Base-by-base conservation (phyloP, 2,797 vertebrate species). In the Myripristis murdjan region DNA sequence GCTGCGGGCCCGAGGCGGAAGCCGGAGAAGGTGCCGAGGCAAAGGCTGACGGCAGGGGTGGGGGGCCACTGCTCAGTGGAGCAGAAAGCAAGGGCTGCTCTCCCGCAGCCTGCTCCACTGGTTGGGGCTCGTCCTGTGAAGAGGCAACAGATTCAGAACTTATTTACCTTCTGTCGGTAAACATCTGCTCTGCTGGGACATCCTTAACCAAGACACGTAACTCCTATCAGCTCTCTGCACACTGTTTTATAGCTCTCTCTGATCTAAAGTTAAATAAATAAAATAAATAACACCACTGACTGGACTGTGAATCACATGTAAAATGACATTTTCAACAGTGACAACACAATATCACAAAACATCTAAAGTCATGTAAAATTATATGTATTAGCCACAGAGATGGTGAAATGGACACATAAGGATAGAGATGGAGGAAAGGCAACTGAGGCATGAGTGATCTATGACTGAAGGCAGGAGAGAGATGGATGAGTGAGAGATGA, bases 51-150 rank as follows among this genome's bases (percentile, higher is more conserved):
- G 87, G 75, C 1, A 81, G 70, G 24, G 78, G 75, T 79, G 87
- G 87, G 37, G 87, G 93, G 62, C 88, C 90, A 82, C 87, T 85
- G 70, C 81, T 87, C 55, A 80, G 87, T 26, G 89, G 81, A 58
- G 71, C 82, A 1, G 82, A 48, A 44, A 64, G 89, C 70, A 73
- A 70, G 81, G 88, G 79, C 90, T 90, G 93, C 61, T 96, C 96
- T 89, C 85, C 86, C 76, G 86, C 83, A 79, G 91, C 81, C 2
- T 91, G 92, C 57, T 96, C 95, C 6, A 91, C 93, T 23, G 64
- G 87, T 86, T 92, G 90, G 79, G 85, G 86, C 90, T 96, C 92
- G 15, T 94, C 94, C 86, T 95, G 76, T 23, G 53, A 16, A 62
- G 51, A 70, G 6, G 23, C 0, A 20, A 43, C 47, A 48, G 20